Evolutionary conservation across 92 coral and sea anemone species (phyloP).

Genomic region (Meandrina meandrites): DNA sequence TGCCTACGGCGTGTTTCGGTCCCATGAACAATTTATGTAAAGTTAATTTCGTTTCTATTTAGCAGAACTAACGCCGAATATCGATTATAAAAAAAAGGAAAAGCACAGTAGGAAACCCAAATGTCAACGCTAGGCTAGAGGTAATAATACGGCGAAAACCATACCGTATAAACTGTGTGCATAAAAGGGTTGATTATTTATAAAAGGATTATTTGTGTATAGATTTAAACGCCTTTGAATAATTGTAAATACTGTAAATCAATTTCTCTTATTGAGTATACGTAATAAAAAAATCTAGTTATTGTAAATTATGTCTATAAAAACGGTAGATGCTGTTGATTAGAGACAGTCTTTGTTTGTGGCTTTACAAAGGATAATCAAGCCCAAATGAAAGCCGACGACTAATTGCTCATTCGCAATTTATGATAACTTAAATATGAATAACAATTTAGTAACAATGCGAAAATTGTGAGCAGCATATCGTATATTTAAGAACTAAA

Average conservation of each 20-base stretch:
- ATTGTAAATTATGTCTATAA: not conserved
- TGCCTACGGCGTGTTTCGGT: constrained; percentile 33
- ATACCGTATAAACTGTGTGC: not conserved
- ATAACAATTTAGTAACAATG: not conserved
- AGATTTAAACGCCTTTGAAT: not conserved
- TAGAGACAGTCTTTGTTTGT: not conserved
- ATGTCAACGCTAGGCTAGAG: not conserved
- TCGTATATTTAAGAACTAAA: not conserved
- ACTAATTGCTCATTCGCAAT: constrained; percentile 2
- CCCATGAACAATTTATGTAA: constrained; percentile 7
- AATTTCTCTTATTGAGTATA: not conserved
- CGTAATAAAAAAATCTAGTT: not conserved
- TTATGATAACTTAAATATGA: not conserved
- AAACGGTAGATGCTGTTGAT: not conserved
- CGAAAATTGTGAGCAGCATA: constrained; percentile 6
- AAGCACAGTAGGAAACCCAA: not conserved
- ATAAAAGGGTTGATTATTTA: not conserved
- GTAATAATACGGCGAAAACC: not conserved
- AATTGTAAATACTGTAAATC: constrained; percentile 35
- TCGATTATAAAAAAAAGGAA: not conserved
- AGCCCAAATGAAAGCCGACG: not conserved
- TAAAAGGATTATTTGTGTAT: constrained; percentile 10
- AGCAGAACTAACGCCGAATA: not conserved
- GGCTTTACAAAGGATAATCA: not conserved
- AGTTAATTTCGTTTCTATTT: constrained; percentile 12